Evolutionary conservation across 2,888 invertebrate species (phyloP), one percentile per base, ranked within the genome.

Genomic region (Cheilosia variabilis): DNA sequence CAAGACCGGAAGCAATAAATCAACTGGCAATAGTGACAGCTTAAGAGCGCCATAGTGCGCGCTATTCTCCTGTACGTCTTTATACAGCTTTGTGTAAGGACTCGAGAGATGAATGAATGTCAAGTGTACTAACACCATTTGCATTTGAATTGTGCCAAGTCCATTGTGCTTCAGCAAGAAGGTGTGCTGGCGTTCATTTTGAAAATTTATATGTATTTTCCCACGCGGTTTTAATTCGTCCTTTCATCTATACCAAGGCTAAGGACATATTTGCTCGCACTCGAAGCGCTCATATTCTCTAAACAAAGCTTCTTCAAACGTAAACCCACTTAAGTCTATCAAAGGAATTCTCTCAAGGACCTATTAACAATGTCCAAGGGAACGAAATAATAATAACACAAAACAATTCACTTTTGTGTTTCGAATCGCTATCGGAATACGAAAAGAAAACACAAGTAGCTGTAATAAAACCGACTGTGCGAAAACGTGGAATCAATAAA

Each of bases 1-100:
- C 69, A 69, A 69, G 58, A 24, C 83, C 75, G 63, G 57, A 84
- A 75, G 79, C 73, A 78, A 84, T 84, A 84, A 84, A 84, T 84
- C 83, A 84, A 79, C 69, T 65, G 45, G 58, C 52, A 75, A 73
- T 75, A 73, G 73, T 68, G 75, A 79, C 68, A 73, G 66, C 58
- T 69, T 69, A 53, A 52, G 24, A 71, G 27, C 19, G 45, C 47
- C 60, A 75, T 31, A 65, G 52, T 52, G 43, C 22, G 50, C 27
- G 50, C 53, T 57, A 37, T 73, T 69, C 27, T 45, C 15, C 19
- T 7, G 9, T 1, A 2, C 31, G 27, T 27, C 6, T 27, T 0
- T 27, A 9, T 31, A 9, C 31, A 22, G 24, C 66, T 41, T 60
- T 60, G 45, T 52, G 50, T 50, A 19, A 43, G 66, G 41, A 45